Evolutionary conservation across 2,113 vertebrate species (phyloP), one percentile per base, ranked within the genome.

Genomic region (Esox niger): DNA sequence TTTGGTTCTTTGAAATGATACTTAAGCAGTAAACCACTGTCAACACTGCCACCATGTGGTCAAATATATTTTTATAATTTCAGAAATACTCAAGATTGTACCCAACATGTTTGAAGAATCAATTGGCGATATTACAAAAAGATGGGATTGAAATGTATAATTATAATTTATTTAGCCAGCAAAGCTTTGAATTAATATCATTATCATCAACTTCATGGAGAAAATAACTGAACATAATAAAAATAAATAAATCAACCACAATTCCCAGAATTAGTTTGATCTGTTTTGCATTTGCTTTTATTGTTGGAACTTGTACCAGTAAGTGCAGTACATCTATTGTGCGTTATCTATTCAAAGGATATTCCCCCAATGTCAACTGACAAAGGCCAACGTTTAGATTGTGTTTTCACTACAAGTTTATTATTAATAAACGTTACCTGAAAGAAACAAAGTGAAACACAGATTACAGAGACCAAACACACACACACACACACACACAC

Each of bases 241-340:
- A 11, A 10, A 27, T 25, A 57, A 57, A 63, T 57, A 17, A n/a
- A 57, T 10, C 6, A 26, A 59, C 57, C 57, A 32, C 29, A 15
- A 7, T 29, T 29, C 57, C 30, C 57, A 29, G 57, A 7, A 59
- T 20, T 2, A 8, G 56, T 30, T n/a, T n/a, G n/a, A n/a, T 59
- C 31, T 21, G 17, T 15, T 13, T 59, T 59, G 57, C 11, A 26
- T 69, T 76, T 7, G 55, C 83, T 89, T 70, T 89, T 88, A 86
- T 83, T 86, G 68, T 76, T 77, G 66, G n/a, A 65, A 79, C 59
- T 68, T 23, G 71, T 73, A 79, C 68, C 0, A 15, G 73, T 87
- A 84, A 86, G 83, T 55, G 79, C 69, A 86, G 83, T 55, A 79
- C 69, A 78, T 78, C 76, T 80, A 77, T 27, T 68, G 80, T 59